Base-by-base conservation (phyloP, 2,113 vertebrate species). In the Dicaeum eximium region DNA sequence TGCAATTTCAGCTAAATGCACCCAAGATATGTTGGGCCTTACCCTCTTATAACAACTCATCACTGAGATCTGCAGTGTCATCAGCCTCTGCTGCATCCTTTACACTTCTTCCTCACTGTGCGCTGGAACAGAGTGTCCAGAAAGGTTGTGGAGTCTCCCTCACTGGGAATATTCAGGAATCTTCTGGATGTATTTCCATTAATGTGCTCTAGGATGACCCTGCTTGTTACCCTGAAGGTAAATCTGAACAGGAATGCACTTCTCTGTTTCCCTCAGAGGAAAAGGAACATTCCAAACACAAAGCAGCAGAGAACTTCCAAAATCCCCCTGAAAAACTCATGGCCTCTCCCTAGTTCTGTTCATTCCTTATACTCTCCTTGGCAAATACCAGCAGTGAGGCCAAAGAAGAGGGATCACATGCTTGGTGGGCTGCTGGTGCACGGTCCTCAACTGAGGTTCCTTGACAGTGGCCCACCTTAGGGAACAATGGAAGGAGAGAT, bases 321-420 rank as follows among this genome's bases (percentile, higher is more conserved):
- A 82, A 67, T 44, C 16, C 16, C 18, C 33, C 62, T 14, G 48
- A 56, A 56, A 75, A 91, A 56, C 31, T 57, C 67, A 19, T 5
- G 15, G 13, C 13, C 16, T 72, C 40, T 74, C 16, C 38, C 15
- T 24, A 70, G 1, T 35, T 70, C 37, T 33, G 11, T 56, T 57
- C 22, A 57, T 28, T 22, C 69, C 69, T 65, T 31, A 33, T 21
- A 28, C 5, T 64, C 6, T 54, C 53, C 61, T 27, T 50, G 35
- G 21, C 5, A 81, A 78, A 57, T 0, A 2, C 14, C 3, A 5
- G 23, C 44, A 40, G 11, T 10, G 37, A 79, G 42, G 30, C 37
- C 50, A 65, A 48, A n/a, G 12, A 78, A 47, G 38, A 58, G 14
- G 17, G 30, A 60, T 11, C 1, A 0, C 21, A 6, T 1, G 1